Evolutionary conservation across 1,140 invertebrate genomes (phyloP).

Genomic region (Trypoxylus dichotomus): DNA sequence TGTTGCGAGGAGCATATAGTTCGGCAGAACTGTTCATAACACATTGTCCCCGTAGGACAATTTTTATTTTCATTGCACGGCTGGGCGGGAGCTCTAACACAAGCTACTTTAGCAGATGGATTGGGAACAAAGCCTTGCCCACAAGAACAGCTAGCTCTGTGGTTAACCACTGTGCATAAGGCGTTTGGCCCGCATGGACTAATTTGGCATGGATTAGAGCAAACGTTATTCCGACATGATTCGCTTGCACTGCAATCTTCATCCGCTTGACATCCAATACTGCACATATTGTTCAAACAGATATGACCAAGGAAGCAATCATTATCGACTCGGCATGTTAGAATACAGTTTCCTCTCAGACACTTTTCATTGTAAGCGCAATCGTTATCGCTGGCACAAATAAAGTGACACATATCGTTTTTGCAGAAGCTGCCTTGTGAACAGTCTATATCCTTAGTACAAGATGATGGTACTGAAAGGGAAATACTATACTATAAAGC

Average conservation of each 20-base stretch:
- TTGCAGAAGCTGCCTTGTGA: constrained; percentile 65
- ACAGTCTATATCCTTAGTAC: constrained; percentile 71
- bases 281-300: constrained; percentile 81
- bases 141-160: constrained; percentile 81
- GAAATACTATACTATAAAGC: constrained; percentile 16
- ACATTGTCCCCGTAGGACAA: constrained; percentile 69
- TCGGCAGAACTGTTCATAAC: constrained; percentile 71
- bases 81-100: constrained; percentile 72
- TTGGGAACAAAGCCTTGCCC: constrained; percentile 77
- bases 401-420: constrained; percentile 76
- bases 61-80: constrained; percentile 73
- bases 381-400: constrained; percentile 74
- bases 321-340: constrained; percentile 86
- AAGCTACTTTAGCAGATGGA: constrained; percentile 80
- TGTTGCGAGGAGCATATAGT: constrained; percentile 73
- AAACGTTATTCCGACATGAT: constrained; percentile 77
- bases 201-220: constrained; percentile 75
- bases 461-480: constrained; percentile 72
- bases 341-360: constrained; percentile 74
- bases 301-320: constrained; percentile 91
- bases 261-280: constrained; percentile 82
- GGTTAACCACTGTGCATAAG: constrained; percentile 76
- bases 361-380: constrained; percentile 93
- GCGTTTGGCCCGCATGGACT: constrained; percentile 84
- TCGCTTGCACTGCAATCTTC: constrained; percentile 84